Base-by-base conservation (phyloP, 2,888 invertebrate genomes). In the Hemaris fuciformis region DNA sequence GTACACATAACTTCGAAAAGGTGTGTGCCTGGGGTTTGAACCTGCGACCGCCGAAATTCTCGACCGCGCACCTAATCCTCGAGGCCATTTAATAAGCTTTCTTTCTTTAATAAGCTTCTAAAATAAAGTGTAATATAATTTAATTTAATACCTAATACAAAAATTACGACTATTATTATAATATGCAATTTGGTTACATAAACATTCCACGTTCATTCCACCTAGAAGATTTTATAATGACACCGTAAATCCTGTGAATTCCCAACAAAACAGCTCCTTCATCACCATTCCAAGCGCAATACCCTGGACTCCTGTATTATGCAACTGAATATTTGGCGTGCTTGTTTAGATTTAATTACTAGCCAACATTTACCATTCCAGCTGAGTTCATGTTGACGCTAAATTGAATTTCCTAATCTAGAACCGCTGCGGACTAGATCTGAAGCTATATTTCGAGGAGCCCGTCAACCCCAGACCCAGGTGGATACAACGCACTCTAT, bases 401-500 rank as follows among this genome's bases (percentile, higher is more conserved):
- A 53, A 53, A 53, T 53, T 53, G 53, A 53, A 53, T 53, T 53
- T 53, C 31, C 31, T 53, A 53, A 53, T 53, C 31, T 53, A 31
- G 31, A 18, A 18, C 31, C 31, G n/a, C 18, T 53, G 23, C 46
- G 46, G 59, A 45, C 34, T 46, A 34, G 46, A 59, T 59, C 46
- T 38, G 48, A 18, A 41, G 18, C 53, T 60, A 53, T 48, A 31
- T 42, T 25, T 8, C 13, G 25, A 59, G 53, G 18, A 59, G 22
- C 43, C 25, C 34, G 45, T 59, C 59, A 46, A 22, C 27, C 27
- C 45, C 18, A 59, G 60, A 57, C 61, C 42, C 65, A 63, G 63
- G 63, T 65, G 63, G 1, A 57, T 46, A 57, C 31, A 57, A 58
- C 43, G 46, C 46, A 53, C 57, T 15, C 45, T 38, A 58, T 45